A percentile compares a stretch with the other conserved stretches of the same genome.
Evolutionary conservation across 2,113 vertebrate species (phyloP).

Genomic region (Podarcis cretensis): DNA sequence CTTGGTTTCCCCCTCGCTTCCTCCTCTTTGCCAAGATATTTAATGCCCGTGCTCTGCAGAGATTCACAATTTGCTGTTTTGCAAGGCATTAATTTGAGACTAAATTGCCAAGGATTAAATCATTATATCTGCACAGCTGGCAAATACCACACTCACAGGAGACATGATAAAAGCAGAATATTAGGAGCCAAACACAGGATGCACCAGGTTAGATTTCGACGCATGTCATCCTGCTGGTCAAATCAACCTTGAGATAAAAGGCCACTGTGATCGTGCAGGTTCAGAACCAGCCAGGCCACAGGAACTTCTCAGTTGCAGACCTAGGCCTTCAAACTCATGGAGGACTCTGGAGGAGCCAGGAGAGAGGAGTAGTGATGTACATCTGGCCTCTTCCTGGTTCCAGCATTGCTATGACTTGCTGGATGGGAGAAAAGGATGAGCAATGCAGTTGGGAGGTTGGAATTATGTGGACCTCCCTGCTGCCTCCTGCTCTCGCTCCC

Average conservation of each 20-base stretch:
- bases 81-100: constrained; percentile 15
- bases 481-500: no score
- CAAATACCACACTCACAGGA: not conserved
- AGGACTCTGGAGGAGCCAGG: no score
- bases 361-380: no score
- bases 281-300: no score
- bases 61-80: constrained; percentile 8
- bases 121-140: constrained; percentile 21
- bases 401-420: no score
- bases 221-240: not conserved
- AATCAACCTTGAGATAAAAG: not conserved
- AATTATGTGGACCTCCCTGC: no score
- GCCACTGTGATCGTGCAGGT: not conserved
- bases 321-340: no score
- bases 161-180: not conserved
- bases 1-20: not conserved
- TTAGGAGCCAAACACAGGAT: not conserved
- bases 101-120: constrained; percentile 29
- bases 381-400: no score
- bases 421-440: no score
- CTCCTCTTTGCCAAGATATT: constrained; percentile 13
- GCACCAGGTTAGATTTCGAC: not conserved
- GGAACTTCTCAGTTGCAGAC: no score
- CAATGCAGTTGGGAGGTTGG: no score
- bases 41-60: not conserved